Evolutionary conservation across 2,888 invertebrate species (phyloP), one percentile per base, ranked within the genome.

Genomic region (Plebejus anna): DNA sequence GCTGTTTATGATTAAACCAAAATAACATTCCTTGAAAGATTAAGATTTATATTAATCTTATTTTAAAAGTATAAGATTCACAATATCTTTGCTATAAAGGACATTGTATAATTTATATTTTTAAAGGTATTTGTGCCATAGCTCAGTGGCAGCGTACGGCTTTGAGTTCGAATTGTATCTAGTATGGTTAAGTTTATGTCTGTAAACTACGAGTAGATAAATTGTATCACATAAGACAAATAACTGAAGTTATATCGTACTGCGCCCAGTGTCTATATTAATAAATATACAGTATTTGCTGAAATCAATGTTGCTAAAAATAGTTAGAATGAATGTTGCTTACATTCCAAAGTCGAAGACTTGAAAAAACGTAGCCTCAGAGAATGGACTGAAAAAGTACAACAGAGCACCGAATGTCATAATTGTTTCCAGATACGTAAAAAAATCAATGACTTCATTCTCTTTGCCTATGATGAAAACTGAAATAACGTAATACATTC

Each of bases 121-220:
- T 83, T 83, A 84, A 83, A 85, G 88, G 92, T 92, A 93, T 92
- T 92, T 92, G 94, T 94, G 94, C 93, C 94, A 94, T 94, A 93
- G 84, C 81, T 86, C 88, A 88, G 86, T 91, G 92, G 92, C 92
- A 90, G 87, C 88, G 87, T 88, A 88, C 84, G 87, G 87, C 83
- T 87, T 86, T 88, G 86, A 88, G 89, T 90, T 89, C 87, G 88
- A 89, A 85, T 85, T 89, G 87, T 89, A 88, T 86, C 85, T 89
- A 89, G 88, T 86, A 84, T 88, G 82, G 82, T 87, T 89, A 89
- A 89, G 88, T 90, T 85, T 84, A 87, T 88, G 88, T 90, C 88
- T 90, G 88, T 91, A 90, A 87, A 89, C 88, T 87, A 89, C 82
- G 84, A 85, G 85, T 91, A 90, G 88, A 87, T 87, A 87, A 88